Conservation (phyloP, 2,888 invertebrate species). For the Falcaria lacertinaria region DNA sequence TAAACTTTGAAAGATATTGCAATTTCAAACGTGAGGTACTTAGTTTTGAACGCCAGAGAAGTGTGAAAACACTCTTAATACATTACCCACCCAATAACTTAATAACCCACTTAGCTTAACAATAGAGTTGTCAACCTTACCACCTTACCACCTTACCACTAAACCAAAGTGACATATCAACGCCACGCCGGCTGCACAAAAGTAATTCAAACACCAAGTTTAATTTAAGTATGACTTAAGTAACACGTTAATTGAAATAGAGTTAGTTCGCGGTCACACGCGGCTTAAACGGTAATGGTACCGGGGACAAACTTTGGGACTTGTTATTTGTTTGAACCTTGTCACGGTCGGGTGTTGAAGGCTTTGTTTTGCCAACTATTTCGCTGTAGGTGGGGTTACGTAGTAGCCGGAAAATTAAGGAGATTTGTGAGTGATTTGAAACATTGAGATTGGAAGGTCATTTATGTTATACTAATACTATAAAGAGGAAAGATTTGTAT, state of each 20-base stretch:
- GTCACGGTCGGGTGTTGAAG: neutral
- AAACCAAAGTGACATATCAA: neutral
- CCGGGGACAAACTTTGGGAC: constrained; percentile 4
- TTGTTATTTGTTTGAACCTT: constrained; percentile 7
- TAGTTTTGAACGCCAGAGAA: too few species aligned
- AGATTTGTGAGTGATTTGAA: too few species aligned
- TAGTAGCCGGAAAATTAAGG: neutral
- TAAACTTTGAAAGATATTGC: too few species aligned
- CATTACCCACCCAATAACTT: too few species aligned
- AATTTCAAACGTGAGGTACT: too few species aligned
- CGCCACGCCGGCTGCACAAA: neutral
- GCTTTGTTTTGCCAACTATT: neutral
- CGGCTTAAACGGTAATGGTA: constrained; percentile 9
- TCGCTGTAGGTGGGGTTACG: neutral
- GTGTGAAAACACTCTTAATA: too few species aligned
- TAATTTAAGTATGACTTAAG: neutral
- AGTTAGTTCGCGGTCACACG: constrained; percentile 12
- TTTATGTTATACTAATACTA: too few species aligned
- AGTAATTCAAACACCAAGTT: neutral
- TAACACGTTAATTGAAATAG: constrained; percentile 1
- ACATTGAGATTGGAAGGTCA: too few species aligned
- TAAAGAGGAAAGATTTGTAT: too few species aligned
- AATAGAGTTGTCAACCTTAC: too few species aligned
- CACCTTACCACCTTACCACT: neutral
- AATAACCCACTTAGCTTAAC: too few species aligned